Base-by-base conservation (phyloP, 2,888 invertebrate genomes). In the Metopia argyrocephala region DNA sequence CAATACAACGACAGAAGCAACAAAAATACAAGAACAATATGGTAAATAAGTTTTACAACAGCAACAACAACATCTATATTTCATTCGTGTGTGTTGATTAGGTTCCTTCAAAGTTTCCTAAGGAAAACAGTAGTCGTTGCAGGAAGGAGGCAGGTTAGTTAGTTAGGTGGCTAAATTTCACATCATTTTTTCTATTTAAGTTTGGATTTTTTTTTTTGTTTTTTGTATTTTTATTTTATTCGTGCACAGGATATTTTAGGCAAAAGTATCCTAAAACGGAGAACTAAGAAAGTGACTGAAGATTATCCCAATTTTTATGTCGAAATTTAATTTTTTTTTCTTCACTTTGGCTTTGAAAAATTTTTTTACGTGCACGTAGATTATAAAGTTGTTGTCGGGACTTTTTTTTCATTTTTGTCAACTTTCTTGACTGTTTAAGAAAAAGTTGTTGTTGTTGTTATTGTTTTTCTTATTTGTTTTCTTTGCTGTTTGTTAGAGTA, bases 71-170 rank as follows among this genome's bases (percentile, higher is more conserved):
- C n/a, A n/a, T n/a, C n/a, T n/a, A n/a, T 81, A 62, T 74, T 28
- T 62, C 69, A 64, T 75, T 75, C 75, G 75, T 82, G 82, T 79
- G 78, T 78, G 82, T 79, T 82, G 79, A 80, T 82, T 82, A 82
- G 79, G 82, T 80, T 74, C 82, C 74, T 68, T 23, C 15, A 66
- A 74, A 75, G 12, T 23, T 78, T 59, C 31, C 27, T n/a, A 12
- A 27, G 38, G 20, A n/a, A n/a, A n/a, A n/a, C n/a, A n/a, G n/a
- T n/a, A n/a, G n/a, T n/a, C n/a, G n/a, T n/a, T 28, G 25, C 48
- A 56, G 62, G 56, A 76, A 62, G 31, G 59, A n/a, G 7, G 18
- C 28, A 27, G 21, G 27, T 75, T 66, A 21, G 65, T 54, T 38
- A 5, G 65, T 50, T 27, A 21, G 28, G 59, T 62, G 68, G 57